Evolutionary conservation across 23 tunicate genomes (phyloP).

Genomic region (Halocynthia roretzi): DNA sequence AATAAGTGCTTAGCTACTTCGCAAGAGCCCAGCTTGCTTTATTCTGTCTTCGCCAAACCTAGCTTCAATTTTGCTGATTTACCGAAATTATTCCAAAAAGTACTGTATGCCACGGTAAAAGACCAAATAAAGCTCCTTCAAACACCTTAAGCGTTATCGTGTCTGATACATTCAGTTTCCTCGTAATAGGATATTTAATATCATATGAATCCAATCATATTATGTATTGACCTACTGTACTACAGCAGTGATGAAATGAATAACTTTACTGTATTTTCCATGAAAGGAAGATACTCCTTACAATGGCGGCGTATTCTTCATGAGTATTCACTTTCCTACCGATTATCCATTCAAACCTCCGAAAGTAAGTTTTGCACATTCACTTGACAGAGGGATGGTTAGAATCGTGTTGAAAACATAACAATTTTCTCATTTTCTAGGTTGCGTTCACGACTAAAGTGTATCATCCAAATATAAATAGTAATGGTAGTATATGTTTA

Average conservation of each 20-base stretch:
- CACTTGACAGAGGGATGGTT: neutral
- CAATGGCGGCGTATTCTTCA: constrained; percentile 72
- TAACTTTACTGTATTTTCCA: neutral
- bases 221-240: neutral
- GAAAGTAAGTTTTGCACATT: constrained; percentile 22
- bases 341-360: constrained; percentile 94
- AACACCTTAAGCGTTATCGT: too few relatives aligned
- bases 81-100: too few relatives aligned
- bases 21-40: constrained; percentile 41
- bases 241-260: neutral
- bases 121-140: too few relatives aligned
- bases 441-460: constrained; percentile 56
- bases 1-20: constrained; percentile 34
- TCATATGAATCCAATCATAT: too few relatives aligned
- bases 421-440: constrained; percentile 15
- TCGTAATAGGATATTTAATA: too few relatives aligned
- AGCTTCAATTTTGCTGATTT: too few relatives aligned
- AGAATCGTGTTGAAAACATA: neutral
- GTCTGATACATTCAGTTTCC: too few relatives aligned
- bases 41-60: constrained; percentile 13
- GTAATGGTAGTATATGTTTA: constrained; percentile 89
- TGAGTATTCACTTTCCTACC: constrained; percentile 74
- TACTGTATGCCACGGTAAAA: too few relatives aligned
- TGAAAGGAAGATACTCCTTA: constrained; percentile 47
- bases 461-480: constrained; percentile 88